Conservation (phyloP, 2,888 invertebrate species). For the Scrobipalpa costella region DNA sequence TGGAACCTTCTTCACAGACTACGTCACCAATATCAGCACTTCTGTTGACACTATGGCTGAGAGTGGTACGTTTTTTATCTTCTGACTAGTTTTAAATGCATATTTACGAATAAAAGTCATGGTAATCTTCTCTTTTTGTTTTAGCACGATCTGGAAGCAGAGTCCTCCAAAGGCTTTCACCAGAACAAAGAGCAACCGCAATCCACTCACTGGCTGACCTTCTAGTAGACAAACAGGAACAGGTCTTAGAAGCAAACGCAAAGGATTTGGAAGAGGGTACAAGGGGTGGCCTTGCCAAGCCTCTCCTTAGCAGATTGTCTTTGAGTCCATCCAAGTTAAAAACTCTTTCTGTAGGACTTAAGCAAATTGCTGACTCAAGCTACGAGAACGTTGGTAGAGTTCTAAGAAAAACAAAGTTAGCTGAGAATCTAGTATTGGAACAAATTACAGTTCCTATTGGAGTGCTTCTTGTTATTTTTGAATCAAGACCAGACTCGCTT, state of each 20-base stretch:
- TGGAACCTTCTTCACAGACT: conserved; percentile 97
- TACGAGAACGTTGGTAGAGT: conserved; percentile 87
- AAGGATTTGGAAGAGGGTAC: conserved; percentile 93
- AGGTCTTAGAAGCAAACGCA: conserved; percentile 94
- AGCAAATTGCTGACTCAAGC: conserved; percentile 96
- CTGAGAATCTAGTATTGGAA: conserved; percentile 90
- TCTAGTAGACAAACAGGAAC: conserved; percentile 88
- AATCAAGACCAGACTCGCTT: conserved; percentile 97
- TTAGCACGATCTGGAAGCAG: conserved; percentile 94
- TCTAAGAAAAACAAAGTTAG: conserved; percentile 86
- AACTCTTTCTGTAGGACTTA: conserved; percentile 91
- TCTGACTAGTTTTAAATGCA: neutral
- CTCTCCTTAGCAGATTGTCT: conserved; percentile 91
- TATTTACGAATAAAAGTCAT: neutral
- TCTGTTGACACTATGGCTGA: conserved; percentile 96
- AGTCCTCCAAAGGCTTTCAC: conserved; percentile 87
- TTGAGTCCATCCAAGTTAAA: conserved; percentile 92
- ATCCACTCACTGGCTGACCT: conserved; percentile 94
- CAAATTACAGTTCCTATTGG: conserved; percentile 99
- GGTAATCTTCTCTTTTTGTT: conserved; percentile 43
- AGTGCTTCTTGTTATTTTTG: conserved; percentile 98
- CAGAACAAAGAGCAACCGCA: conserved; percentile 91
- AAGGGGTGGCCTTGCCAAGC: conserved; percentile 88
- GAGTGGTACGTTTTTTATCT: conserved; percentile 83
- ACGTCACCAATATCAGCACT: conserved; percentile 79